These are phyloP conservation scores for Gymnoscelis rufifasciata DNA, from an alignment of 2,888 invertebrate species.

Conservation along the genomic window DNA sequence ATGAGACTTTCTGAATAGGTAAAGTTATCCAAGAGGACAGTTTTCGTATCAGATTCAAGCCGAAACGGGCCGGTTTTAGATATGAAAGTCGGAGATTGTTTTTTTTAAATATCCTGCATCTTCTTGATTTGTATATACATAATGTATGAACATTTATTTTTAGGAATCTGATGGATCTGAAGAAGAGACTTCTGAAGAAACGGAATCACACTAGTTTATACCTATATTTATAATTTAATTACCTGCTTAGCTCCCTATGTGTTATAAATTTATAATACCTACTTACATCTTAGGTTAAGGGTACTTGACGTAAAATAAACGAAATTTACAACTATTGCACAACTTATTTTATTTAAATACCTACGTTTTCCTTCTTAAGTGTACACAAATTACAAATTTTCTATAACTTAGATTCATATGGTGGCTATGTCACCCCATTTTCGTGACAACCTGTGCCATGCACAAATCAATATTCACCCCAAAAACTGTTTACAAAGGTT, in stretches of 20 bases:
- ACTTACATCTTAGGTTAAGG: background rate
- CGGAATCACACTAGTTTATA: constrained; percentile 55
- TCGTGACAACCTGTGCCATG: constrained; percentile 36
- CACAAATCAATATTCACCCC: constrained; percentile 41
- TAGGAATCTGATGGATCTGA: constrained; percentile 62
- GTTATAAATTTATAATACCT: background rate
- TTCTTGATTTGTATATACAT: too few species aligned
- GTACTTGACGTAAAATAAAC: constrained; percentile 17
- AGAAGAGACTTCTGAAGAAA: constrained; percentile 60
- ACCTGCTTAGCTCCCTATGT: too few species aligned
- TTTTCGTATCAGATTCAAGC: too few species aligned
- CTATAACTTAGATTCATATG: background rate
- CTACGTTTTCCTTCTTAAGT: too few species aligned
- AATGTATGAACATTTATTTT: too few species aligned
- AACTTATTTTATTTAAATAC: constrained; percentile 17
- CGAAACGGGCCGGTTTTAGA: too few species aligned
- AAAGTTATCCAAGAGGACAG: too few species aligned
- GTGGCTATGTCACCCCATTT: constrained; percentile 10
- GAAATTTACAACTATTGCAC: constrained; percentile 2
- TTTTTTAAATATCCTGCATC: too few species aligned
- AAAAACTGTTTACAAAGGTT: background rate
- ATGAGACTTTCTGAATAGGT: too few species aligned
- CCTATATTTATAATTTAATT: too few species aligned
- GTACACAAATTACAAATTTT: background rate
- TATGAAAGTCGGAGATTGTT: too few species aligned